A percentile compares a stretch with the other conserved stretches of the same genome.
These are phyloP conservation scores for Pogonophryne albipinna DNA, from an alignment of 2,797 vertebrate genomes.

Conservation along the genomic window DNA sequence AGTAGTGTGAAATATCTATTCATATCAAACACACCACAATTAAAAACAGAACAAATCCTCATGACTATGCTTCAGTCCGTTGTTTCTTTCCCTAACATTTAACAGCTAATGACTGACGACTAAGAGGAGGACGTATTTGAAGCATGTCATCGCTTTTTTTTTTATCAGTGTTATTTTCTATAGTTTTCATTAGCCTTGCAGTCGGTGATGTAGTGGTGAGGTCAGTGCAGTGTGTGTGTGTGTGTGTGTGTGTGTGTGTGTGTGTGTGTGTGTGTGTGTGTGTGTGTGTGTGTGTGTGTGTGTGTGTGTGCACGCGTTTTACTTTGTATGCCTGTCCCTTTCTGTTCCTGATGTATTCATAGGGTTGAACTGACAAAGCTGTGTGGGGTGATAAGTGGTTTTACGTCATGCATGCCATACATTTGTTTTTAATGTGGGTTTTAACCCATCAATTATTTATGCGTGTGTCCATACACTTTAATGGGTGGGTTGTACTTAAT, in stretches of 20 bases:
- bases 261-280: conserved; percentile 10
- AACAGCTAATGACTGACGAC: conserved; percentile 54
- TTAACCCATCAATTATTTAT: conserved; percentile 1
- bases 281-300: conserved; percentile 24
- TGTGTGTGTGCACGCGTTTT: neutral
- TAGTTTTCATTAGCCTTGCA: conserved; percentile 45
- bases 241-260: conserved; percentile 23
- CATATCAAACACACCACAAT: conserved; percentile 35
- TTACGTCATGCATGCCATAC: conserved; percentile 2
- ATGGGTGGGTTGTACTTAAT: neutral
- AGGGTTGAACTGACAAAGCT: neutral
- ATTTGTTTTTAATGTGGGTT: neutral
- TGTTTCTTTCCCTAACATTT: conserved; percentile 49
- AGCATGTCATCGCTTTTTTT: conserved; percentile 48
- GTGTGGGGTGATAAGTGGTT: conserved; percentile 1
- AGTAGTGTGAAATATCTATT: conserved; percentile 12
- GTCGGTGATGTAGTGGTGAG: conserved; percentile 7
- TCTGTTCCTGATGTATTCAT: conserved; percentile 6
- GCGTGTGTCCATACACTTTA: conserved; percentile 7
- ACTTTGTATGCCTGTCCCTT: neutral
- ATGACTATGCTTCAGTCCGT: conserved; percentile 17
- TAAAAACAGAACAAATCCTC: conserved; percentile 28
- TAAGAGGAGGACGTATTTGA: conserved; percentile 28
- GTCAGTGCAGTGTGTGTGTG: neutral
- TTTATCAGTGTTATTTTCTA: conserved; percentile 35